Conservation (phyloP, 2,888 invertebrate species). For the Girardia tigrina region DNA sequence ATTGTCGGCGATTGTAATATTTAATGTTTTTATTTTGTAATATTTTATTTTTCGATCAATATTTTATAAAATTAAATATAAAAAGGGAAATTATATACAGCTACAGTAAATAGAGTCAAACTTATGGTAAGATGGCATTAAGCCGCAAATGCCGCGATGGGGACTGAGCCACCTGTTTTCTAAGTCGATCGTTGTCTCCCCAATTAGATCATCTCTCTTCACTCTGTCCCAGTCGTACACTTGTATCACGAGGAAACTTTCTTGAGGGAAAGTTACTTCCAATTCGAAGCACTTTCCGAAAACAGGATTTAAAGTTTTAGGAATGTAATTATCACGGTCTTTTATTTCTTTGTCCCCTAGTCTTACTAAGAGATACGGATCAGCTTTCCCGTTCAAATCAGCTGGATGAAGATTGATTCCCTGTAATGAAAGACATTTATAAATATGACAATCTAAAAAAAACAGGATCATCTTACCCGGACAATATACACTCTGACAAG, state of each 20-base stretch:
- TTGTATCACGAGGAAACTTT: constrained; percentile 69
- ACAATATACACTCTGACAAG: constrained; percentile 50
- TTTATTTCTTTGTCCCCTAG: constrained; percentile 63
- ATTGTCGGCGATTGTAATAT: no score
- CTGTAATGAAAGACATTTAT: constrained; percentile 47
- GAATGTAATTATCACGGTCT: constrained; percentile 75
- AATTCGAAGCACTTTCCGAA: constrained; percentile 78
- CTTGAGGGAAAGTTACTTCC: constrained; percentile 78
- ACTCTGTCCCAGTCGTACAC: constrained; percentile 78
- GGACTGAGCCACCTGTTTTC: constrained; percentile 80
- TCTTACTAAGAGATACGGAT: constrained; percentile 73
- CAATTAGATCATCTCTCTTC: constrained; percentile 74
- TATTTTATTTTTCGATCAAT: no score
- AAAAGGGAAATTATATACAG: no score
- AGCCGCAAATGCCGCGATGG: constrained; percentile 71
- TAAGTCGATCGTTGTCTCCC: constrained; percentile 75
- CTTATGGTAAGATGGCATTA: constrained; percentile 70
- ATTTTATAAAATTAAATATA: no score
- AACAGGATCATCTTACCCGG: constrained; percentile 42
- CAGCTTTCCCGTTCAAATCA: constrained; percentile 55
- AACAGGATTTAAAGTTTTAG: constrained; percentile 77
- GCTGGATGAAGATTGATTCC: constrained; percentile 54
- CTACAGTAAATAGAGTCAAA: no score
- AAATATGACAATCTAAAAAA: neutral
- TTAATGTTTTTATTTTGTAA: no score